Evolutionary conservation across 1,140 invertebrate genomes (phyloP).

Genomic region (Druon quercuslanigerum): DNA sequence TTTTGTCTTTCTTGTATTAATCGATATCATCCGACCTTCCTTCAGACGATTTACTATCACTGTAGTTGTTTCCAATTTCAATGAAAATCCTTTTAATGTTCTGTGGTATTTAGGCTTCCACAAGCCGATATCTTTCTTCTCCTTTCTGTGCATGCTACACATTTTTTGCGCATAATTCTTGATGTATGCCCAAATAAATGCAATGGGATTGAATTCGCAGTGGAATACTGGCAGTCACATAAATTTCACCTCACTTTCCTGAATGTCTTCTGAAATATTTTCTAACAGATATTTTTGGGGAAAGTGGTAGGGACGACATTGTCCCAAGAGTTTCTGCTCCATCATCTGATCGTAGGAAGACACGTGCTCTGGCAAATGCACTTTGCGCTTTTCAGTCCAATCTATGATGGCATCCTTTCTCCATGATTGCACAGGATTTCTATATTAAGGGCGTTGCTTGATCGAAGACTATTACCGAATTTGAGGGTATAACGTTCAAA

Average conservation of each 20-base stretch:
- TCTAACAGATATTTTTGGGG: background rate
- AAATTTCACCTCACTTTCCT: background rate
- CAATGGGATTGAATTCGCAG: background rate
- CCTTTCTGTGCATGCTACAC: background rate
- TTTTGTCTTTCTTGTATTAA: no score
- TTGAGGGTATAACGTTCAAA: no score
- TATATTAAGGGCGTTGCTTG: no score
- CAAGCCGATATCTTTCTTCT: background rate
- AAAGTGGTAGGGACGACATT: background rate
- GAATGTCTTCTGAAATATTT: background rate
- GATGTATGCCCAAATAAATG: no score
- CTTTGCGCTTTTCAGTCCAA: background rate
- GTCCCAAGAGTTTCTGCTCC: background rate
- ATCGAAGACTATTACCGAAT: no score
- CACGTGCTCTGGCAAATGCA: background rate
- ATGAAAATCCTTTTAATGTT: no score
- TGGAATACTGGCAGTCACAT: background rate
- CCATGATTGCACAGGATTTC: no score
- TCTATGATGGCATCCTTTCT: background rate
- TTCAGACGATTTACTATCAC: no score
- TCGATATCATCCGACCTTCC: no score
- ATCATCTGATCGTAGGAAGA: background rate
- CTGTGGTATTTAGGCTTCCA: background rate
- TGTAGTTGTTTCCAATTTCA: no score
- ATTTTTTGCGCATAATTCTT: background rate